Conservation (phyloP, 2,888 invertebrate genomes). For the Clunio marinus region DNA sequence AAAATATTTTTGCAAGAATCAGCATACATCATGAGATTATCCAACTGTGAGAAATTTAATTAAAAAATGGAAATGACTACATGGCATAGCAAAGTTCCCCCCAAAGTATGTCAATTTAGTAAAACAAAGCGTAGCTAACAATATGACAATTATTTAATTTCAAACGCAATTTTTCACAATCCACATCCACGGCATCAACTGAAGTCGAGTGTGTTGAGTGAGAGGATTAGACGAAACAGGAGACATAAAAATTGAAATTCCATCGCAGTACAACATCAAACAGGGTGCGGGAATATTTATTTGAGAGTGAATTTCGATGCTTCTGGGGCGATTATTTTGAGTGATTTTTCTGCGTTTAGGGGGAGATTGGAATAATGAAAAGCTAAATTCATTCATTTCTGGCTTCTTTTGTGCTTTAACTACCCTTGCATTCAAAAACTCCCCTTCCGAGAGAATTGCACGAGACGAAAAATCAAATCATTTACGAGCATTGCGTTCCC, state of each 20-base stretch:
- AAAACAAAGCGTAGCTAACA: too few species aligned
- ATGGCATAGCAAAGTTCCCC: background rate
- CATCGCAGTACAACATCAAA: too few species aligned
- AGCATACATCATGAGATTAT: background rate
- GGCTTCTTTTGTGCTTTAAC: background rate
- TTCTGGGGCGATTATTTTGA: background rate
- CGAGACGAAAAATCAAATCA: slow-evolving; percentile 2
- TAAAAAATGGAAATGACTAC: slow-evolving; percentile 29
- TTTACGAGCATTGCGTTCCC: background rate
- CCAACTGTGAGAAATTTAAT: slow-evolving; percentile 19
- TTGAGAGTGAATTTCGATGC: background rate
- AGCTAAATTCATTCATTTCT: background rate
- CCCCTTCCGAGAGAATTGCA: background rate
- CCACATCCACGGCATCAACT: background rate
- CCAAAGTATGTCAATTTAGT: background rate
- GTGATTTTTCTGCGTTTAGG: background rate
- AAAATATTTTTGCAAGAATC: too few species aligned
- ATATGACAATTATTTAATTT: slow-evolving; percentile 33
- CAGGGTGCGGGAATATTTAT: background rate
- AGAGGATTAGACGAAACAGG: background rate
- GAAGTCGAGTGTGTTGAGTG: background rate
- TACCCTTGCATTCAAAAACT: background rate
- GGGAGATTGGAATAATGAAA: slow-evolving; percentile 6
- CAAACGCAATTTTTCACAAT: background rate
- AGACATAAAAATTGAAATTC: background rate